phyloP scores from a whole-genome alignment of 2,797 vertebrate genomes.

The Leucoraja ocellata region DNA sequence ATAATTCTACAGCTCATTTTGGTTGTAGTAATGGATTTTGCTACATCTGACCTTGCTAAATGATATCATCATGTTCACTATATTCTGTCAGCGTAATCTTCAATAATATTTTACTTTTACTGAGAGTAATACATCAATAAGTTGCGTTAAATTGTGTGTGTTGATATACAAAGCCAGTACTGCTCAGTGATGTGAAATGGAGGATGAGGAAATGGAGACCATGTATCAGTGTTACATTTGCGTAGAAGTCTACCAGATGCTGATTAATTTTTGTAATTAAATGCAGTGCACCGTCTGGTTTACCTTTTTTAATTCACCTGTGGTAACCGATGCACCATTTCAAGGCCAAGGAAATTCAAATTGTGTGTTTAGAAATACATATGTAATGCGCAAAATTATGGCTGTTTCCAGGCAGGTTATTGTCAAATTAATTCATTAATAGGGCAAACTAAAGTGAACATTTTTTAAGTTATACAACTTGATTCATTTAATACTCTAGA shows the following conservation, averaged over 20 bases:
- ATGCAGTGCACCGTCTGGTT: not conserved
- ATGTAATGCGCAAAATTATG: not conserved
- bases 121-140: not conserved
- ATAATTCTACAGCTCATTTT: not conserved
- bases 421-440: not conserved
- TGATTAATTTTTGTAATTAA: constrained; percentile 41
- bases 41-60: not conserved
- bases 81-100: not conserved
- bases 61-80: not conserved
- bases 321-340: not conserved
- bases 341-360: not conserved
- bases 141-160: constrained; percentile 41
- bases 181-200: constrained; percentile 48
- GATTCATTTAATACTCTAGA: not conserved
- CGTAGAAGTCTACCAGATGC: constrained; percentile 36
- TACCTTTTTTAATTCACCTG: not conserved
- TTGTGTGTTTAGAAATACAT: not conserved
- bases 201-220: constrained; percentile 40
- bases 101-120: not conserved
- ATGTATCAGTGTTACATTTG: constrained; percentile 43
- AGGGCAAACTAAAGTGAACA: not conserved
- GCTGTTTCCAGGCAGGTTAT: not conserved
- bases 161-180: constrained; percentile 40
- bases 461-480: not conserved
- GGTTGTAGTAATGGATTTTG: not conserved